A percentile compares a stretch with the other conserved stretches of the same genome.
Evolutionary conservation across 35 echinoderm and acorn worm genomes (phyloP).

Genomic region (Apostichopus japonicus): DNA sequence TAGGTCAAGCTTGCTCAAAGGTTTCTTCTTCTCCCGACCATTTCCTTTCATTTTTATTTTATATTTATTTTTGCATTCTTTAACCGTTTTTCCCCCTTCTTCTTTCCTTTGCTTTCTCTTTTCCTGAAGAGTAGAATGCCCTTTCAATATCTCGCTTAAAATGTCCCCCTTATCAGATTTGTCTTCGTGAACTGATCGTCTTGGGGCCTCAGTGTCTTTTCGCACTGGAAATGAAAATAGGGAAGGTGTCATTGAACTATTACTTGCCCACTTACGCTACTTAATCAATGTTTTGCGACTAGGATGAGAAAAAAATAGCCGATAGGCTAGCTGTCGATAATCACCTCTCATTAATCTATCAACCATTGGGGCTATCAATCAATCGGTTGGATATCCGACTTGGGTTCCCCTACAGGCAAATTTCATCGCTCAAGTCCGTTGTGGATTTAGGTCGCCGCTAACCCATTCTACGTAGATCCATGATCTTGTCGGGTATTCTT

Average conservation of each 20-base stretch:
- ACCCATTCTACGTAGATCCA: no score
- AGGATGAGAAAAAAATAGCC: conserved; percentile 29
- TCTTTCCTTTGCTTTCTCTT: no score
- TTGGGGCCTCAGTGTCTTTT: neutral
- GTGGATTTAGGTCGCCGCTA: no score
- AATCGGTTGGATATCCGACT: conserved; percentile 15
- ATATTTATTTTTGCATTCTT: no score
- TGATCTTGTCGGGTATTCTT: no score
- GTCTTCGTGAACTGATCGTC: neutral
- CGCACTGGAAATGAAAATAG: neutral
- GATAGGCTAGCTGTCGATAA: conserved; percentile 6
- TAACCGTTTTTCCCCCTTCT: no score
- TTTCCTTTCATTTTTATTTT: no score
- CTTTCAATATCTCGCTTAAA: neutral
- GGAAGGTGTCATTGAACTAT: conserved; percentile 45
- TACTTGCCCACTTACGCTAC: conserved; percentile 4
- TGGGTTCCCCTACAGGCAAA: neutral
- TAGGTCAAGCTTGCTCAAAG: no score
- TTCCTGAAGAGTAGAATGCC: neutral
- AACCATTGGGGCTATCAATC: conserved; percentile 31
- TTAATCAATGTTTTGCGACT: conserved; percentile 4
- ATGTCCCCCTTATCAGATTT: neutral
- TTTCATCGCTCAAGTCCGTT: conserved; percentile 14
- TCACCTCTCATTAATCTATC: conserved; percentile 53
- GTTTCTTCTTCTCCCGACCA: no score